Conservation (phyloP, 2,888 invertebrate species). For the Exephanes ischioxanthus region DNA sequence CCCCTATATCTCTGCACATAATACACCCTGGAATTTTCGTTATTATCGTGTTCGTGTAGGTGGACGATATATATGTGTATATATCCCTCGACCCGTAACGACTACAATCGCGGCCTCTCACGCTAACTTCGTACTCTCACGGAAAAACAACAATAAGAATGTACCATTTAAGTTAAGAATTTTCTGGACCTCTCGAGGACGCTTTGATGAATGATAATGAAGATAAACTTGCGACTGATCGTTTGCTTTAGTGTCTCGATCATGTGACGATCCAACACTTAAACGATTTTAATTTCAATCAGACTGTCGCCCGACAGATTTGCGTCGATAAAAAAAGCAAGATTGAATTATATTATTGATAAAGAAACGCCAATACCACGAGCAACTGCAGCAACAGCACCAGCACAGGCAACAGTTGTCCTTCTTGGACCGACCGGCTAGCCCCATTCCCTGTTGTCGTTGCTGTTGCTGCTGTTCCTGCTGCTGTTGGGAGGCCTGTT, state of each 20-base stretch:
- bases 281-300: background rate
- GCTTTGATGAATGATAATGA: background rate
- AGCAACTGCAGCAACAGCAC: constrained; percentile 88
- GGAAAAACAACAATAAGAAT: background rate
- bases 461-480: constrained; percentile 73
- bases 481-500: constrained; percentile 67
- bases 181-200: background rate
- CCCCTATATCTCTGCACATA: constrained; percentile 19
- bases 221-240: background rate
- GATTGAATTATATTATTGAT: background rate
- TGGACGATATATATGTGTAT: background rate
- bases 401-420: constrained; percentile 88
- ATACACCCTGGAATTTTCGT: constrained; percentile 11
- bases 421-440: constrained; percentile 86
- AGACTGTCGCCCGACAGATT: background rate
- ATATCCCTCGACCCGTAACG: background rate
- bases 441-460: constrained; percentile 85
- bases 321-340: too few relatives aligned
- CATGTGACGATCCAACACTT: background rate
- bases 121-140: background rate
- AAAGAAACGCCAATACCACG: constrained; percentile 85
- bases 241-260: background rate
- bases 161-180: background rate
- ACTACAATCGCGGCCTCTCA: constrained; percentile 9
- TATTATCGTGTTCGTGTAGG: constrained; percentile 7